Conservation (phyloP, 1,140 invertebrate species). For the Ceratina australensis region DNA sequence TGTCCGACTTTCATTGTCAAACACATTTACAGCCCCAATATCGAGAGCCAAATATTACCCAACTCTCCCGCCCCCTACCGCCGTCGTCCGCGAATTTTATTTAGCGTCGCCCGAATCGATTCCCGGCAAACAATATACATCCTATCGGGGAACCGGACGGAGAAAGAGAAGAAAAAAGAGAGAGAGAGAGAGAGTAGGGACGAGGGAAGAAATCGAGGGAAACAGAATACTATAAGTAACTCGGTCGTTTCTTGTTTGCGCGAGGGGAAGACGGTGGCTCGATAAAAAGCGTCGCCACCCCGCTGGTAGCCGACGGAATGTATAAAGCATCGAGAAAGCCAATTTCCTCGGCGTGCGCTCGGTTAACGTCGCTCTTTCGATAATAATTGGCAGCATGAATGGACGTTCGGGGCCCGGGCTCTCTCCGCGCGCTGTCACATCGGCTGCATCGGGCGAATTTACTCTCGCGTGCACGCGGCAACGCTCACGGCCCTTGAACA, state of each 20-base stretch:
- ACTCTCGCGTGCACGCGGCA: not conserved
- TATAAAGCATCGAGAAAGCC: constrained; percentile 57
- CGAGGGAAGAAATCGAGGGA: not conserved
- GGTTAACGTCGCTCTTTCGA: constrained; percentile 64
- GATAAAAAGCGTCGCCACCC: constrained; percentile 51
- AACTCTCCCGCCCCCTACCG: not conserved
- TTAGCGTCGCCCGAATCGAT: constrained; percentile 29
- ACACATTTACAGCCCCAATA: constrained; percentile 3
- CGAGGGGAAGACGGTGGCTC: constrained; percentile 21
- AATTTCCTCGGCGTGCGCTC: constrained; percentile 54
- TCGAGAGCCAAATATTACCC: constrained; percentile 17
- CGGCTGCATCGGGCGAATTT: not conserved
- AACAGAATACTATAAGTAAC: constrained; percentile 26
- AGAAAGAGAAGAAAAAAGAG: not conserved
- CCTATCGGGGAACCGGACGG: not conserved
- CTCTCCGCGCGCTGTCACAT: not conserved
- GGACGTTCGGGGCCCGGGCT: constrained; percentile 54
- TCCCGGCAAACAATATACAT: constrained; percentile 8
- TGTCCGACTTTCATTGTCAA: not conserved
- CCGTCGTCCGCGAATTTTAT: not conserved
- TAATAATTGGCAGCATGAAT: constrained; percentile 70
- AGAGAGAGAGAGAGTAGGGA: not conserved
- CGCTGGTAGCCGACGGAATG: constrained; percentile 17
- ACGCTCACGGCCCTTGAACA: not conserved
- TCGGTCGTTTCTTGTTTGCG: constrained; percentile 5